phyloP scores from a whole-genome alignment of 2,113 vertebrate species.

The Numenius arquata region DNA sequence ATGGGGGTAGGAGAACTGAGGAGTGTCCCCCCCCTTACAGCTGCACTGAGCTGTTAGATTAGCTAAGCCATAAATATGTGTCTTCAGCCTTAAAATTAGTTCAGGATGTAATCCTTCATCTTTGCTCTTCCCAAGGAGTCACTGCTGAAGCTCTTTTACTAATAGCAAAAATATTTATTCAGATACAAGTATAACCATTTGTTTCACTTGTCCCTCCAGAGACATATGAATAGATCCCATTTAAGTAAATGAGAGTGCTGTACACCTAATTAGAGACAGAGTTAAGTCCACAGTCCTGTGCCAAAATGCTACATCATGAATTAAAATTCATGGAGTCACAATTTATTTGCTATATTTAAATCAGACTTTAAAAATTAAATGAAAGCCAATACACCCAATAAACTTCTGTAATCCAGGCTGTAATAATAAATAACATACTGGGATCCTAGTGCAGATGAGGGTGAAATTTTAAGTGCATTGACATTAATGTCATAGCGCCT shows the following conservation, averaged over 20 bases:
- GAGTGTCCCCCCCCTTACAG: rapidly evolving
- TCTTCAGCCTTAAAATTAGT: background rate
- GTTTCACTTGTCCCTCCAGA: constrained; percentile 3
- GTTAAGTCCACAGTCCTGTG: background rate
- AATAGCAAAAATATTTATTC: constrained; percentile 31
- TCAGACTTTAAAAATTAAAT: background rate
- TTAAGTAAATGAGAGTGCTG: constrained; percentile 19
- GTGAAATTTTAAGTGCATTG: background rate
- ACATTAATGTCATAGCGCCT: background rate
- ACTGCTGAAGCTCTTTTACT: background rate
- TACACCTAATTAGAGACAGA: constrained; percentile 31
- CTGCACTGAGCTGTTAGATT: background rate
- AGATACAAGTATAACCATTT: background rate
- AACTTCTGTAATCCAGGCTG: background rate
- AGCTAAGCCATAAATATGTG: background rate
- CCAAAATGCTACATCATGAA: constrained; percentile 8
- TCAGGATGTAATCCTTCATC: background rate
- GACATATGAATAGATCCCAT: background rate
- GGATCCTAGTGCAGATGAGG: background rate
- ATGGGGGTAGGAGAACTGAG: background rate
- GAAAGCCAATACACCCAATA: background rate
- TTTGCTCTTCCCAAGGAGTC: background rate
- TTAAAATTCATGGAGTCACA: background rate
- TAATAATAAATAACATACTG: background rate
- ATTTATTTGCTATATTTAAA: constrained; percentile 35